Percentiles rank a stretch among this genome's conserved stretches.
These are phyloP conservation scores for Muntiacus reevesi DNA, from an alignment of 2,113 vertebrate species.

Conservation along the genomic window DNA sequence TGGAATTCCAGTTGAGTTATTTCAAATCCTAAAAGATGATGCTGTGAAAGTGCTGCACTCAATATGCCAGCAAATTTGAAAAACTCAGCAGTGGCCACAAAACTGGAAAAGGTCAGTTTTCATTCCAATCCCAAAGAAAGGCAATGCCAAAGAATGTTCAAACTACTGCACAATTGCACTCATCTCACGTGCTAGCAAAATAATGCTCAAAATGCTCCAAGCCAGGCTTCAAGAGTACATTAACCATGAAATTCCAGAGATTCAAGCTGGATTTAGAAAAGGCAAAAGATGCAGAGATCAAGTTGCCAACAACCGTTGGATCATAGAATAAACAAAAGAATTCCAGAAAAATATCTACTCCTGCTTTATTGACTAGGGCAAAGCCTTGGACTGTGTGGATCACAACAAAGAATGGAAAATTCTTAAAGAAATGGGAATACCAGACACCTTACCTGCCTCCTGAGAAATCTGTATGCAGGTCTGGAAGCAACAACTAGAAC, in stretches of 20 bases:
- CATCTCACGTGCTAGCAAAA: not conserved
- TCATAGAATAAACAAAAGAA: not conserved
- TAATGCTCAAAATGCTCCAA: not conserved
- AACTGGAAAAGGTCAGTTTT: not conserved
- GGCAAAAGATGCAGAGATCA: not conserved
- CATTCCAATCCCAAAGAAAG: not conserved
- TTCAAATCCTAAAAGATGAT: not conserved
- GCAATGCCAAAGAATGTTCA: not conserved
- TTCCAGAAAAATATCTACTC: not conserved
- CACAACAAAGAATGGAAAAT: not conserved
- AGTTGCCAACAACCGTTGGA: not conserved
- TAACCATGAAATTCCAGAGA: not conserved
- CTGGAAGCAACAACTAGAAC: not conserved
- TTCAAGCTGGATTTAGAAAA: not conserved
- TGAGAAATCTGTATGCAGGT: not conserved
- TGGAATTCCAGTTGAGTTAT: not conserved
- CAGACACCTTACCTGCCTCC: not conserved
- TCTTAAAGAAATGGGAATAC: not conserved
- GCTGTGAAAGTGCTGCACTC: not conserved
- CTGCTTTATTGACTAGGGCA: not conserved
- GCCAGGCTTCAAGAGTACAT: not conserved
- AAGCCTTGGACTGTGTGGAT: not conserved
- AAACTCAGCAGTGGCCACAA: not conserved
- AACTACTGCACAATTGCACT: not conserved
- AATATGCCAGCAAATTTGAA: not conserved